Percentiles rank a stretch among this genome's conserved stretches.
Conservation (phyloP, 1,140 invertebrate genomes). For the Trypoxylus dichotomus region DNA sequence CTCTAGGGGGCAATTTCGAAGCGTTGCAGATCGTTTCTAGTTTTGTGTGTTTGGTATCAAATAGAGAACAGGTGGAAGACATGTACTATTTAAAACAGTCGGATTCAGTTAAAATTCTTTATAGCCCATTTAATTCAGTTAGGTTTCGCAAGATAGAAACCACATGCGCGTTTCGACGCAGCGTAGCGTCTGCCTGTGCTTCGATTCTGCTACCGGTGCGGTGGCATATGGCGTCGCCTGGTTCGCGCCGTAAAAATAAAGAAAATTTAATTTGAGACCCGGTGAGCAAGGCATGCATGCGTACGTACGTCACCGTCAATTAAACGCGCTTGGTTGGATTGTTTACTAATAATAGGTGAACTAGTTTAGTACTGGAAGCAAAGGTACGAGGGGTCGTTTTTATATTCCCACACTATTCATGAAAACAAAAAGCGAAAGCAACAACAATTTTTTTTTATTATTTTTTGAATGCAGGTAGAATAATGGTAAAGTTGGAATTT, state of each 20-base stretch:
- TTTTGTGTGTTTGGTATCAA: background rate
- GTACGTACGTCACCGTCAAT: background rate
- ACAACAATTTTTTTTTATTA: too few relatives aligned
- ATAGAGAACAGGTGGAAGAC: conserved; percentile 42
- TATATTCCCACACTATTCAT: too few relatives aligned
- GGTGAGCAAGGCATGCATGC: background rate
- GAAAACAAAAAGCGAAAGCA: too few relatives aligned
- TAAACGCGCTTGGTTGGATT: background rate
- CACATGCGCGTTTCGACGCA: conserved; percentile 16
- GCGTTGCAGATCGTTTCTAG: background rate
- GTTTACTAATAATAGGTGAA: background rate
- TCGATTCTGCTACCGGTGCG: background rate
- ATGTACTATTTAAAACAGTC: conserved; percentile 41
- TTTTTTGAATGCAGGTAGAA: too few relatives aligned
- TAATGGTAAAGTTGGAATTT: too few relatives aligned
- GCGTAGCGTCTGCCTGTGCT: background rate
- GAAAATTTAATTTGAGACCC: conserved; percentile 9
- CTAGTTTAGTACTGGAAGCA: background rate
- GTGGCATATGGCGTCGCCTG: conserved; percentile 3
- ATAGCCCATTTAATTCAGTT: conserved; percentile 34
- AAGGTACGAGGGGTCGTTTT: too few relatives aligned
- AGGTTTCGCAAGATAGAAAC: conserved; percentile 29
- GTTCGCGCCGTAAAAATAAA: conserved; percentile 25
- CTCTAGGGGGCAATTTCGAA: background rate
- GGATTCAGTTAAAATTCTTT: conserved; percentile 44